Conservation (phyloP, 2,113 vertebrate species). For the Megaleporinus macrocephalus region DNA sequence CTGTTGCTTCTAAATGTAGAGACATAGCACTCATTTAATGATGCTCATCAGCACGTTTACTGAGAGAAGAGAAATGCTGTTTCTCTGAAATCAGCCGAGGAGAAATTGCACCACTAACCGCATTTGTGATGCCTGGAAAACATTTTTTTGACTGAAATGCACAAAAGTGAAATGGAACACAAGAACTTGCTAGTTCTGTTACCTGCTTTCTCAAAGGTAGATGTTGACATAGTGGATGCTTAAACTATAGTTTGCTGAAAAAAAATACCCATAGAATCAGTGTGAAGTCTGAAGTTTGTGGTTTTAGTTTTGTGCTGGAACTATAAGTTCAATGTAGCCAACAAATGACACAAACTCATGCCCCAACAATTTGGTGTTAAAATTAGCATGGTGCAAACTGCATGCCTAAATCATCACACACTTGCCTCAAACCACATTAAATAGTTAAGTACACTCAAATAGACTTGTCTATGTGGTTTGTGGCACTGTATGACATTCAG, state of each 20-base stretch:
- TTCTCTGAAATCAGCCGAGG: constrained; percentile 32
- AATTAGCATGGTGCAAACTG: too few species aligned
- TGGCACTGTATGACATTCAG: too few species aligned
- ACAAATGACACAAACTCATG: too few species aligned
- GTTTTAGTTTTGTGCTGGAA: too few species aligned
- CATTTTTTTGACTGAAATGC: constrained; percentile 36
- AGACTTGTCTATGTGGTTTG: too few species aligned
- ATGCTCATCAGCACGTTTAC: constrained; percentile 75
- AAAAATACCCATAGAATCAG: too few species aligned
- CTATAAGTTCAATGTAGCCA: too few species aligned
- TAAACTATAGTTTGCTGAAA: not conserved
- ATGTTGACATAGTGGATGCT: not conserved
- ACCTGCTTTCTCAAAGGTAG: not conserved
- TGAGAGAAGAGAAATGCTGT: constrained; percentile 40
- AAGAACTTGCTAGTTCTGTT: constrained; percentile 9
- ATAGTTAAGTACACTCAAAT: too few species aligned
- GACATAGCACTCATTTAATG: constrained; percentile 77
- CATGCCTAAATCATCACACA: too few species aligned
- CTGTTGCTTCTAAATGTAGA: constrained; percentile 72
- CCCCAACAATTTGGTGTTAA: too few species aligned
- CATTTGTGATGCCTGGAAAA: constrained; percentile 51
- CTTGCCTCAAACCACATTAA: too few species aligned
- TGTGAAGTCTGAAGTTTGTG: too few species aligned
- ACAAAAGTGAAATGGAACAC: constrained; percentile 33
- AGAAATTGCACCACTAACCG: constrained; percentile 52